Percentiles rank a stretch among this genome's conserved stretches.
These are phyloP conservation scores for Thymallus thymallus DNA, from an alignment of 2,113 vertebrate genomes.

Conservation along the genomic window DNA sequence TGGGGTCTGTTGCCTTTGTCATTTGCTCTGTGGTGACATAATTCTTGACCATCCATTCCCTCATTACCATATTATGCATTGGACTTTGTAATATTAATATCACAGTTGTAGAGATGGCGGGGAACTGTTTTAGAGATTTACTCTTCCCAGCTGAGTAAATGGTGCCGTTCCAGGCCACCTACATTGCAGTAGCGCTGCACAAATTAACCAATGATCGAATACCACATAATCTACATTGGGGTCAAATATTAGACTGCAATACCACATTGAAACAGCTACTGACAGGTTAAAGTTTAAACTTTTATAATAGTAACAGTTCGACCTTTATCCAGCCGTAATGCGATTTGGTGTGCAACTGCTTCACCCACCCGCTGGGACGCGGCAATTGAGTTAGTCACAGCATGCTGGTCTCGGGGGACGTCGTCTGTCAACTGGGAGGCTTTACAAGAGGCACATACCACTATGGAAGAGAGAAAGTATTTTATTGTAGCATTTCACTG, in stretches of 20 bases:
- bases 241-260: no score
- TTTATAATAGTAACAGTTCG: no score
- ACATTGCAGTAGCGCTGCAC: no score
- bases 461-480: conserved; percentile 33
- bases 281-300: no score
- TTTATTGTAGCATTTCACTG: neutral
- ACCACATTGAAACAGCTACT: no score
- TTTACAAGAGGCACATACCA: conserved; percentile 70
- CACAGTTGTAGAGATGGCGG: neutral
- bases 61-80: neutral
- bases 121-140: neutral
- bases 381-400: neutral
- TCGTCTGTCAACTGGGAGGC: conserved; percentile 48
- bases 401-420: neutral
- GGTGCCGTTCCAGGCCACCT: neutral
- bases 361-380: no score
- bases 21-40: neutral
- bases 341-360: no score
- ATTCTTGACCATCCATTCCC: neutral
- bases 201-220: no score
- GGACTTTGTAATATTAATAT: neutral
- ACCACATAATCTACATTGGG: no score
- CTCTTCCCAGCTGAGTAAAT: neutral
- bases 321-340: no score
- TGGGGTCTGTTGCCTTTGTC: neutral